A percentile compares a stretch with the other conserved stretches of the same genome.
Conservation (phyloP, 2,797 vertebrate species). For the Leptoclinus maculatus region DNA sequence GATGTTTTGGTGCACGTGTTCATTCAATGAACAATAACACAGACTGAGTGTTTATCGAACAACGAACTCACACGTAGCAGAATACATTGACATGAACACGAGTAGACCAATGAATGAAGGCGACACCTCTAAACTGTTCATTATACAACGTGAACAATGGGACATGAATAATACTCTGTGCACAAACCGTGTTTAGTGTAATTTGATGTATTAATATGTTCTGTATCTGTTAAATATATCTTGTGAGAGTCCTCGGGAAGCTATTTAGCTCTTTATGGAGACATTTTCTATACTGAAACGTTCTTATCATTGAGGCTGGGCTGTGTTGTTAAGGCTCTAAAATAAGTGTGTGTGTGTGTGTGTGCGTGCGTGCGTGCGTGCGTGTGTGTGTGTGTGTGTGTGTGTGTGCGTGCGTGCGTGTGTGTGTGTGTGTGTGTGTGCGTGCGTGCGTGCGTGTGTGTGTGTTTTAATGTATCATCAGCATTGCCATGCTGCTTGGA, state of each 20-base stretch:
- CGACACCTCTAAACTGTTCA: too few species aligned
- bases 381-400: background rate
- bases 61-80: too few species aligned
- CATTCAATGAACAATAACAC: too few species aligned
- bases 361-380: background rate
- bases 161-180: too few species aligned
- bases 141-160: too few species aligned
- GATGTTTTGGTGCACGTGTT: too few species aligned
- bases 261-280: background rate
- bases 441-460: background rate
- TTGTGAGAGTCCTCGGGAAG: background rate
- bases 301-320: background rate
- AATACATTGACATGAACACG: too few species aligned
- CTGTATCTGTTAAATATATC: background rate
- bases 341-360: background rate
- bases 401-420: background rate
- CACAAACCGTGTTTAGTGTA: too few species aligned
- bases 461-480: slow-evolving; percentile 12
- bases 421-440: background rate
- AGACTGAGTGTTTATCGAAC: too few species aligned
- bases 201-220: background rate
- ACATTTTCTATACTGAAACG: background rate
- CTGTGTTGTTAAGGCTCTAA: background rate
- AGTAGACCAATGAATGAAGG: too few species aligned
- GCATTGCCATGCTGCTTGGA: slow-evolving; percentile 18